phyloP scores from a whole-genome alignment of 2,797 vertebrate species.

The Enteromius treurensis region DNA sequence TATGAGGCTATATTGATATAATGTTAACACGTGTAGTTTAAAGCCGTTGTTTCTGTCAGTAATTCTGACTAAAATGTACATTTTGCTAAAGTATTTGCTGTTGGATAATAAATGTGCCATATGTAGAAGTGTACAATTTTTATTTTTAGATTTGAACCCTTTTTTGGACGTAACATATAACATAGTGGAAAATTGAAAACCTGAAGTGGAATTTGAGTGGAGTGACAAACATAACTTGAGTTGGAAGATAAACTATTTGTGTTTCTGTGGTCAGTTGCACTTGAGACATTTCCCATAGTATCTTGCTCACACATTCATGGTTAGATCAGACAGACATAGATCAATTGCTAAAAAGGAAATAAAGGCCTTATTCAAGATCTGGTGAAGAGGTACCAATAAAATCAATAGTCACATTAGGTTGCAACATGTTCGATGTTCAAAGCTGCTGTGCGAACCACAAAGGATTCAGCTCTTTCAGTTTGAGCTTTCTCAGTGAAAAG shows the following conservation, averaged over 20 bases:
- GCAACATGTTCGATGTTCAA: slow-evolving; percentile 35
- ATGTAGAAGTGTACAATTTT: background rate
- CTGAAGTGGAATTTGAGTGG: background rate
- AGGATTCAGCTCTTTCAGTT: background rate
- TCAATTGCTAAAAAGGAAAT: background rate
- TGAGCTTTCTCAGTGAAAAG: background rate
- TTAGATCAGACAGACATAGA: background rate
- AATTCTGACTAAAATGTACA: background rate
- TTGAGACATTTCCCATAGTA: background rate
- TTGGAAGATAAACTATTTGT: background rate
- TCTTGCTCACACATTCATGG: background rate
- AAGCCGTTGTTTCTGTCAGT: background rate
- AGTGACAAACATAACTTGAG: background rate
- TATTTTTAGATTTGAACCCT: background rate
- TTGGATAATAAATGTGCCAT: background rate
- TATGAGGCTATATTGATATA: background rate
- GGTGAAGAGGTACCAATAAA: background rate
- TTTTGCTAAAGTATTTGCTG: background rate
- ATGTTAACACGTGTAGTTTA: background rate
- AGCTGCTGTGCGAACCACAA: background rate
- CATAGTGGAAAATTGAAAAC: background rate
- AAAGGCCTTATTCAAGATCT: background rate
- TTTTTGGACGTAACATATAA: background rate
- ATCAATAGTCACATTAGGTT: background rate
- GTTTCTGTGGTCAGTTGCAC: background rate